Evolutionary conservation across 2,113 vertebrate species (phyloP).

Genomic region (Poeciliopsis retropinna): DNA sequence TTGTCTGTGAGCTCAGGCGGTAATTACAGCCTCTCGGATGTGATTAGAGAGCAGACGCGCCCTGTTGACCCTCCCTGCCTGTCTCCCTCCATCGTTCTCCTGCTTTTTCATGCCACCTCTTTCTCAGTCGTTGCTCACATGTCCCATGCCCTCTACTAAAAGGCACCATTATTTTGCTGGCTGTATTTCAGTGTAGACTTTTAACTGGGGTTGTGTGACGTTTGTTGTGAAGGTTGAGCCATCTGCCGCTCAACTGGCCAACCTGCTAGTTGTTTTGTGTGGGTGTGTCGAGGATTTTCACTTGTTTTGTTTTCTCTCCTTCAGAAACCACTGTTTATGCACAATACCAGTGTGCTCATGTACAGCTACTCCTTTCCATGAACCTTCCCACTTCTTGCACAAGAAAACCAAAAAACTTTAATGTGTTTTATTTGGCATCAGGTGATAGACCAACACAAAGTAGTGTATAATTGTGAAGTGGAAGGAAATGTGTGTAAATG

Average conservation of each 20-base stretch:
- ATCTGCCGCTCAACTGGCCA: background rate
- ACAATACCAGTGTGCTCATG: too few relatives aligned
- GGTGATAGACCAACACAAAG: too few relatives aligned
- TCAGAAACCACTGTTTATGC: too few relatives aligned
- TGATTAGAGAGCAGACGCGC: slow-evolving; percentile 81
- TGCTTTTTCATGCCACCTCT: slow-evolving; percentile 48
- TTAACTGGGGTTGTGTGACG: slow-evolving; percentile 26
- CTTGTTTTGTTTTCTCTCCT: background rate
- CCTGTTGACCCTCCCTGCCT: slow-evolving; percentile 71
- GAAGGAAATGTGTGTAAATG: background rate
- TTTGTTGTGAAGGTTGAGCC: background rate
- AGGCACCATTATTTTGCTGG: slow-evolving; percentile 59
- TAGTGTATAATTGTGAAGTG: background rate
- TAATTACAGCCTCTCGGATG: slow-evolving; percentile 82
- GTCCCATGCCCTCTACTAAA: slow-evolving; percentile 38
- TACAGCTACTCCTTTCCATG: too few relatives aligned
- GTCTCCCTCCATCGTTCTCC: slow-evolving; percentile 54
- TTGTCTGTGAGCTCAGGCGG: slow-evolving; percentile 75
- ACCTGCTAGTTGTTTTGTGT: background rate
- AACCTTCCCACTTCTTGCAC: too few relatives aligned
- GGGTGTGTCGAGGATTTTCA: background rate
- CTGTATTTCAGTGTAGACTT: slow-evolving; percentile 41
- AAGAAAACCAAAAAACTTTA: too few relatives aligned
- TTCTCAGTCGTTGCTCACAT: slow-evolving; percentile 42
- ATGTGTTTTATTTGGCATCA: too few relatives aligned